Base-by-base conservation (phyloP, 2,888 invertebrate genomes). In the Lacanobia oleracea region DNA sequence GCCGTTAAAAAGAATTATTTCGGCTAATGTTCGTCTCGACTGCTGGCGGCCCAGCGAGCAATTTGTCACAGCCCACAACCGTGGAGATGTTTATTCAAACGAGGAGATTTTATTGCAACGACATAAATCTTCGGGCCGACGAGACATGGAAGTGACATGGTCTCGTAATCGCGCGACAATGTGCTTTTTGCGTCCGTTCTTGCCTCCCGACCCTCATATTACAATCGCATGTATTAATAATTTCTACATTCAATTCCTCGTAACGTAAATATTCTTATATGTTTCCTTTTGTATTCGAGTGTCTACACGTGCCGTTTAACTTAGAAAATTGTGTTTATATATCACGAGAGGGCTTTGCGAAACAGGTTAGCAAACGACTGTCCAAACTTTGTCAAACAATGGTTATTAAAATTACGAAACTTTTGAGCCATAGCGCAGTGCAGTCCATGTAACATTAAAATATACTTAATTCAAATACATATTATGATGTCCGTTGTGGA, bases 71-170 rank as follows among this genome's bases (percentile, higher is more conserved):
- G 91, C 89, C 88, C 88, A 89, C 89, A 86, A 84, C 88, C 80
- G 85, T 85, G 86, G 91, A 92, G 93, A 94, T 95, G 94, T 95
- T 95, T 95, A 95, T 95, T 95, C 95, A 94, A 94, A 95, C 93
- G 93, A 93, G 91, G 92, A 93, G 92, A 94, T 95, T 94, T 95
- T 94, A 95, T 95, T 94, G 94, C 93, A 93, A 94, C 91, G 91
- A 93, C 93, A 94, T 95, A 93, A 95, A 94, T 94, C 93, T 94
- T 92, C 86, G 82, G 77, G 86, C 86, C 87, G 91, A 91, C 90
- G 90, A 91, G 91, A 90, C 91, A 92, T 93, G 92, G 91, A 89
- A 94, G 91, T 93, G 93, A 93, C 93, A 90, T 88, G 89, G 88
- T 85, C 88, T 88, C 91, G 91, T 92, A 93, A 93, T 92, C 91